A percentile compares a stretch with the other conserved stretches of the same genome.
Evolutionary conservation across 2,888 invertebrate genomes (phyloP).

Genomic region (Halocaridina rubra): DNA sequence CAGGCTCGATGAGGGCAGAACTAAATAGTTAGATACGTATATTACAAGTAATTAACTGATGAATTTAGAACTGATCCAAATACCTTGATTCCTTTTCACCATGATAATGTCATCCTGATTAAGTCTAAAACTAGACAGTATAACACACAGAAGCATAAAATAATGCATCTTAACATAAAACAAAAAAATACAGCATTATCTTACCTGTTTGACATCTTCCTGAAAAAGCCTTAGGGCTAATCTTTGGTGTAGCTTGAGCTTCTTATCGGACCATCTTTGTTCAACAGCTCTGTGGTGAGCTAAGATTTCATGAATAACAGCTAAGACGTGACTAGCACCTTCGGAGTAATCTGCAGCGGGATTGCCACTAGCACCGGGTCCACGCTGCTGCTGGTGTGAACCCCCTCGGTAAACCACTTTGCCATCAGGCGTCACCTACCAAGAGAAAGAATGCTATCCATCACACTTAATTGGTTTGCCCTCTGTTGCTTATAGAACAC

Average conservation of each 20-base stretch:
- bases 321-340: slow-evolving; percentile 94
- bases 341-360: slow-evolving; percentile 95
- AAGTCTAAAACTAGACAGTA: too few relatives aligned
- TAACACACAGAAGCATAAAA: too few relatives aligned
- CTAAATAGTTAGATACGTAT: too few relatives aligned
- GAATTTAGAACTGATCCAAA: too few relatives aligned
- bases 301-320: slow-evolving; percentile 95
- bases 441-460: slow-evolving; percentile 20
- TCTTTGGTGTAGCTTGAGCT: slow-evolving; percentile 93
- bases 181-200: too few relatives aligned
- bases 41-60: too few relatives aligned
- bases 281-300: slow-evolving; percentile 94
- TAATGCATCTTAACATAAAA: too few relatives aligned
- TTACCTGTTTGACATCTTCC: slow-evolving; percentile 72
- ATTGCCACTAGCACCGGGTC: slow-evolving; percentile 75
- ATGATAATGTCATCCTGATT: too few relatives aligned
- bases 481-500: too few relatives aligned
- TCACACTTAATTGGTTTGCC: too few relatives aligned
- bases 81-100: too few relatives aligned
- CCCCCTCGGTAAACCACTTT: slow-evolving; percentile 68
- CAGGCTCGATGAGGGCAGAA: too few relatives aligned
- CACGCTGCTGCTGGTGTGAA: slow-evolving; percentile 47
- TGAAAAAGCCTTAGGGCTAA: slow-evolving; percentile 92
- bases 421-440: slow-evolving; percentile 70
- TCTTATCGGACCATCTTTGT: slow-evolving; percentile 93